Base-by-base conservation (phyloP, 2,113 vertebrate genomes). In the Seriola aureovittata region DNA sequence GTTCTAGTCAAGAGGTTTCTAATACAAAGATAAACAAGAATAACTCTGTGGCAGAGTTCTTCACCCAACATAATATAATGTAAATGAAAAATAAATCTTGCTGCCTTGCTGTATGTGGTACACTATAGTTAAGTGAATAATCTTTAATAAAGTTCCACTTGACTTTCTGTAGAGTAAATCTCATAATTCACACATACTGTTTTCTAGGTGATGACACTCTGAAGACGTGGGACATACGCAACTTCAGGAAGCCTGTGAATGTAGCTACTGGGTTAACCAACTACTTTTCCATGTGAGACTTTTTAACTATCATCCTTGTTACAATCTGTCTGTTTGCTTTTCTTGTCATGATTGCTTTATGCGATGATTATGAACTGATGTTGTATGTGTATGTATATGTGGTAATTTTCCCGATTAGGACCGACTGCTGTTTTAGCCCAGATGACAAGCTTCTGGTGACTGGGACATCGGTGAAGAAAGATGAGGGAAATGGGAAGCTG, bases 381-480 rank as follows among this genome's bases (percentile, higher is more conserved):
- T 36, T 59, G 16, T 7, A 13, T 50, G 23, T 69, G 50, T 90
- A 29, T 29, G 29, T 29, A 29, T 29, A 29, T 29, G 29, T 29
- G 2, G 32, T 78, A 3, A 29, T 52, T 85, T 62, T 72, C 44
- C n/a, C 21, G 21, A 1, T 70, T 89, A 99, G 98, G 97, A 97
- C 97, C 0, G 98, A 99, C 89, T 99, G 98, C 92, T 99, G 98
- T 83, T 99, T 99, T 78, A 99, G 98, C 85, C 98, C 98, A 10
- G 98, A 99, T 55, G 98, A 99, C 91, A 97, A 96, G 86, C 96
- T 99, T 67, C 58, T 99, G 4, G 94, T 99, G 65, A 99, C 97
- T 0, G 98, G 98, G 16, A 98, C 96, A 0, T 99, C 98, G 3
- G 96, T 98, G 84, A 98, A 97, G 90, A 97, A 95, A 84, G 96